Evolutionary conservation across 2,888 invertebrate species (phyloP), one percentile per base, ranked within the genome.

Genomic region (Melangyna quadrimaculata): DNA sequence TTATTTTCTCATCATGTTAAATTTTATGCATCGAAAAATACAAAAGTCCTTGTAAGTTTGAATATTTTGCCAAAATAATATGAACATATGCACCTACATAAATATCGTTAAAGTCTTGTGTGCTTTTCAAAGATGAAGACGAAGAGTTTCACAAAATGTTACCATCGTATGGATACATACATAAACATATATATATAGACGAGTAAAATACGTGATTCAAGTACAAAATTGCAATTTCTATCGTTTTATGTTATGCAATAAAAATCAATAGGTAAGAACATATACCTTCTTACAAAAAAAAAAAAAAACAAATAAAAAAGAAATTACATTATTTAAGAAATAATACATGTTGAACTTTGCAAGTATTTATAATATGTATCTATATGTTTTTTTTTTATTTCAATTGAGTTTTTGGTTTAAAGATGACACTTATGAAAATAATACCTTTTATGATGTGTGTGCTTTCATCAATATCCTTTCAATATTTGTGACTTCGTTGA

Each of bases 201-300:
- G 14, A 65, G 29, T 32, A n/a, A n/a, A n/a, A n/a, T n/a, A 65
- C 65, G 65, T 65, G 65, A 65, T 29, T 63, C 19, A 65, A 65
- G 65, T 45, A 45, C 29, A 32, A 27, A 63, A 63, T 27, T 65
- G 65, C 65, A 65, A 45, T 29, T 32, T 65, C 6, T 43, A 65
- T 65, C 45, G 65, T 65, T 45, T 14, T 19, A 59, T 35, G 37
- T 59, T 59, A 59, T 35, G 59, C 37, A 59, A 59, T 37, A 37
- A 35, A 59, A 57, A 37, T 22, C 35, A 27, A 55, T 45, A 45
- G 4, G 9, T 22, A 8, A 5, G 5, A 1, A n/a, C 6, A 43
- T 0, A 3, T 22, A 22, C 10, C 43, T 43, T 2, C 5, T 14
- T 51, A n/a, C n/a, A n/a, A n/a, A n/a, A n/a, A n/a, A n/a, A 17